Percentiles rank a stretch among this genome's conserved stretches.
Conservation (phyloP, 2,797 vertebrate genomes). For the Gila robusta region DNA sequence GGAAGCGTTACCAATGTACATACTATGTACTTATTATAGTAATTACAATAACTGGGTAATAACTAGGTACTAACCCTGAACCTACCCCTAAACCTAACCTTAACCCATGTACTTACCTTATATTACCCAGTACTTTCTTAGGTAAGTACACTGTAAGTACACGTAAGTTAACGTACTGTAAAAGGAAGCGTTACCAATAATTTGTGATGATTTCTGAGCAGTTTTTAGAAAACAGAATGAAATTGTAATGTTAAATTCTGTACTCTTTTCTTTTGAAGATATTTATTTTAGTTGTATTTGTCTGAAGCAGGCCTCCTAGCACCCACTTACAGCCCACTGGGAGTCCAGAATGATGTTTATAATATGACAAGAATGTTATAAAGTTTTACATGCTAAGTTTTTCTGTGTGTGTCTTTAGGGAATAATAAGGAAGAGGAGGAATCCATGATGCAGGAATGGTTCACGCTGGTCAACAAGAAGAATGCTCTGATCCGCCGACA, state of each 20-base stretch:
- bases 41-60: too few species aligned
- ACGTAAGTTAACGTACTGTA: too few species aligned
- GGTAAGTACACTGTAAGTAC: too few species aligned
- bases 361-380: neutral
- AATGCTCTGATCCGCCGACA: conserved; percentile 96
- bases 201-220: neutral
- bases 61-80: too few species aligned
- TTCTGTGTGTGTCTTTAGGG: conserved; percentile 76
- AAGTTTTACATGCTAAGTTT: neutral
- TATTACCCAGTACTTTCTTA: too few species aligned
- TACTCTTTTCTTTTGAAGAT: neutral
- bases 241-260: neutral
- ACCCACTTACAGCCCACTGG: neutral
- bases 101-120: too few species aligned
- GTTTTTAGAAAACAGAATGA: neutral
- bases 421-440: conserved; percentile 98
- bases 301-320: neutral
- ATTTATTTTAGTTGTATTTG: neutral
- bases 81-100: too few species aligned
- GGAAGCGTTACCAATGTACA: too few species aligned
- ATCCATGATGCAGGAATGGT: conserved; percentile 99
- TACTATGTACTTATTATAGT: too few species aligned
- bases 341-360: neutral
- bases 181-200: too few species aligned
- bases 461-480: conserved; percentile 99